Evolutionary conservation across 2,113 vertebrate genomes (phyloP), one percentile per base, ranked within the genome.

Genomic region (Centrocercus urophasianus): DNA sequence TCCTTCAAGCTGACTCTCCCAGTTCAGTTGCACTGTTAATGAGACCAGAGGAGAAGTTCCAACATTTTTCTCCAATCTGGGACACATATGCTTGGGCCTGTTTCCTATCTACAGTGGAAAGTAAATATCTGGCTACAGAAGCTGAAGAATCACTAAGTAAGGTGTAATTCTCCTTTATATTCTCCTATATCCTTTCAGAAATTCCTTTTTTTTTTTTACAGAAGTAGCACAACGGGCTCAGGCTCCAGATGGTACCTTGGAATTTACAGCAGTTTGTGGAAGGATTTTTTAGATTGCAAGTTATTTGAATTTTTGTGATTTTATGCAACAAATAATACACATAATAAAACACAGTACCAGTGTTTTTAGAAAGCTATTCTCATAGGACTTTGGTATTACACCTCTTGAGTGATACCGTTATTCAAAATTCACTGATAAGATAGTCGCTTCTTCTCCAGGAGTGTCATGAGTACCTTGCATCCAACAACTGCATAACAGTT

Each of bases 181-280:
- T 5, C 6, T 45, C 54, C 22, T 28, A 4, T 20, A 21, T 32
- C 6, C 50, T 83, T 92, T 79, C 38, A 5, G 2, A 79, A 86
- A 60, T 6, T 16, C 4, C 72, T 2, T 1, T 0, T 1, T 0
- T 1, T 0, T 3, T 28, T 76, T 83, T 73, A 73, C 40, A 38
- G 16, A 83, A 6, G 7, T 32, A 32, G 34, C 28, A 28, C 2
- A 69, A 42, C 7, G 8, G 13, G 13, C 28, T 48, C 61, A 79
- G 47, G 7, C 8, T 30, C 22, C 16, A 84, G 38, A 47, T 15
- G 13, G 12, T 64, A 40, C 10, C 10, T 34, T 73, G 48, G 45
- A 18, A 32, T 76, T 54, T 69, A 38, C 32, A 56, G 30, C 59
- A 79, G 16, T 21, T 21, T 32, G 8, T 72, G 24, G 18, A 56